Percentiles rank a stretch among this genome's conserved stretches.
phyloP scores from a whole-genome alignment of 1,140 invertebrate species.

The Calliopsis andreniformis region DNA sequence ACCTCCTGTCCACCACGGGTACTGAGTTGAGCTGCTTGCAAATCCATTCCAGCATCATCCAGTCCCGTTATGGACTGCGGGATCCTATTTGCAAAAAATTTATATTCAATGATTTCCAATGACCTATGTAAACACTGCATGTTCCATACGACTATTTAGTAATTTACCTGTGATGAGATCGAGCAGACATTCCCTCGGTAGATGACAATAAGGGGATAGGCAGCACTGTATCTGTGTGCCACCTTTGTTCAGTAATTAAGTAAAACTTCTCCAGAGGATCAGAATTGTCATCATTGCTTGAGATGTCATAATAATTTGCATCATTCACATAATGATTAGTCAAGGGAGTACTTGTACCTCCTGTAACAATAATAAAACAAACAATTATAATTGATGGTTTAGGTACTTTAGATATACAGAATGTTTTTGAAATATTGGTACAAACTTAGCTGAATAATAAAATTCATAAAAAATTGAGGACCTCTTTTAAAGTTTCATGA shows the following conservation, averaged over 20 bases:
- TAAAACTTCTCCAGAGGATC: constrained; percentile 69
- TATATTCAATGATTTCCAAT: constrained; percentile 5
- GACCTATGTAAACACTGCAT: neutral
- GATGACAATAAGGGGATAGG: constrained; percentile 73
- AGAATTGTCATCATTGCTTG: constrained; percentile 66
- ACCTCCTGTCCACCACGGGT: constrained; percentile 75
- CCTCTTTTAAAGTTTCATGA: too few species aligned
- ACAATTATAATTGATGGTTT: neutral
- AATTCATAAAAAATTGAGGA: too few species aligned
- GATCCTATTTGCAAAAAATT: constrained; percentile 66
- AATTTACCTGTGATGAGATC: constrained; percentile 77
- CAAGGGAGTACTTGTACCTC: constrained; percentile 65
- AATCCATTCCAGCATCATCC: constrained; percentile 82
- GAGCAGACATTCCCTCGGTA: constrained; percentile 79
- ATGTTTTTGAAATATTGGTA: too few species aligned
- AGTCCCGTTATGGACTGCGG: constrained; percentile 80
- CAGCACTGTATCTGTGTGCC: constrained; percentile 71
- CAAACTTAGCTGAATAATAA: too few species aligned
- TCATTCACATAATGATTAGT: constrained; percentile 66
- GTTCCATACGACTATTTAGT: neutral
- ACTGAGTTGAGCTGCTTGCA: constrained; percentile 76
- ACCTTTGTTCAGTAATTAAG: constrained; percentile 72
- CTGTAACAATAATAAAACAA: constrained; percentile 62
- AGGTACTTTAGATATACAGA: too few species aligned
- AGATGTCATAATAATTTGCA: constrained; percentile 63